Base-by-base conservation (phyloP, 1,140 invertebrate genomes). In the Euglossa dilemma region DNA sequence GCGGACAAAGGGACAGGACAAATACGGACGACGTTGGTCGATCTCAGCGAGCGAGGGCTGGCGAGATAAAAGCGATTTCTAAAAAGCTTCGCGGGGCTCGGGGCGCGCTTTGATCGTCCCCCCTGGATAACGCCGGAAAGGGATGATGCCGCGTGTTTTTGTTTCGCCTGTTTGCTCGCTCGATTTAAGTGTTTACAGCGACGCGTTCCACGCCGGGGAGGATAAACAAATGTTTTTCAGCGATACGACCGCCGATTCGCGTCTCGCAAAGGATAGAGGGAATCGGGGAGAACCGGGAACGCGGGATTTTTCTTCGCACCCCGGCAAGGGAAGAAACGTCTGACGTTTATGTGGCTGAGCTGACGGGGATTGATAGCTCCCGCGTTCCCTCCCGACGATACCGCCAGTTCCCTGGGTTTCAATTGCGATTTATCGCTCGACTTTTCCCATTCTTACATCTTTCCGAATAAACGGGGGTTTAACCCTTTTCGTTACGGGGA, bases 101-200 rank as follows among this genome's bases (percentile, higher is more conserved):
- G 45, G 57, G 61, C 36, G 72, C 47, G 59, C 72, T 85, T 86
- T 78, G 85, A 87, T 83, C 54, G 80, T 87, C 66, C 73, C 52
- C 12, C 14, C 36, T 36, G 57, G 36, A 61, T 25, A 72, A 59
- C 76, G 36, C 71, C 50, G 36, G 70, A 52, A 59, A 61, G 50
- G 73, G 54, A 63, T 36, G 36, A 63, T 8, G 20, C 28, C 56
- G 70, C 11, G 71, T 74, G 52, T 84, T 71, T 87, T 84, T 67
- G 54, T 71, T 43, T n/a, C 54, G 72, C 63, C 54, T 74, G 82
- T 87, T 87, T 87, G 75, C 70, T 84, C 74, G 66, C 12, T 25
- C 85, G 82, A 87, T 87, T 87, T 85, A 77, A 67, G 69, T 84
- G 86, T 87, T 87, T 87, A 77, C 82, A 73, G 86, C 56, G 45